Conservation (phyloP, 2,113 vertebrate genomes). For the Sturnus vulgaris region DNA sequence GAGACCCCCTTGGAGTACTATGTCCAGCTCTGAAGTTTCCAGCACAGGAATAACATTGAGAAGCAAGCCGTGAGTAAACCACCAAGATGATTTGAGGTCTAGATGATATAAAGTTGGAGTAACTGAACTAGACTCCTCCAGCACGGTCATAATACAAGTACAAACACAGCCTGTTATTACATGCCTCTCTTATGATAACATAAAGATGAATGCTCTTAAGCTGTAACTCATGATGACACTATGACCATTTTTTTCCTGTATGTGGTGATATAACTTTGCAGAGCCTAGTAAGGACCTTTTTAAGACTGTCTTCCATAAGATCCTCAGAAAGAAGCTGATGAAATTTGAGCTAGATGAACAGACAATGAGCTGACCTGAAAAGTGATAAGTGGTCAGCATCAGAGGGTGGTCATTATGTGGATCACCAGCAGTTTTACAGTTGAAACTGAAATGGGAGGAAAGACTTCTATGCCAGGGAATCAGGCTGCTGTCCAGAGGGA, state of each 20-base stretch:
- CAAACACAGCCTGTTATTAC: background rate
- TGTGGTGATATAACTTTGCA: background rate
- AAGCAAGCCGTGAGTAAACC: accelerated
- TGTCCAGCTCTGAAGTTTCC: background rate
- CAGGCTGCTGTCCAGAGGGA: background rate
- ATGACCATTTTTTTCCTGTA: accelerated
- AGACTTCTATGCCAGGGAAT: background rate
- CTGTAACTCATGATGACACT: background rate
- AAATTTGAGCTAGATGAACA: background rate
- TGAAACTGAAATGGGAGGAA: background rate
- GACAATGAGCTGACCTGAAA: background rate
- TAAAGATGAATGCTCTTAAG: background rate
- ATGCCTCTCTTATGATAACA: background rate
- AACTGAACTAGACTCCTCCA: background rate
- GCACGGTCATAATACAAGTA: too few relatives aligned
- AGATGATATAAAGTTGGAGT: background rate
- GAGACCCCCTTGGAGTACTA: background rate
- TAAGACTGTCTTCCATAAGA: background rate
- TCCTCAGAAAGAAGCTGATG: background rate
- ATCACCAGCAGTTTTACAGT: background rate
- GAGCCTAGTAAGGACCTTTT: background rate
- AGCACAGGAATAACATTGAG: background rate
- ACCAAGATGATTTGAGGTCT: background rate
- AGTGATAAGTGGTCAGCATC: background rate
- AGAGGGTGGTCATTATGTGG: background rate